Percentiles rank a stretch among this genome's conserved stretches.
Conservation (phyloP, 2,888 invertebrate genomes). For the Catocala fraxini region DNA sequence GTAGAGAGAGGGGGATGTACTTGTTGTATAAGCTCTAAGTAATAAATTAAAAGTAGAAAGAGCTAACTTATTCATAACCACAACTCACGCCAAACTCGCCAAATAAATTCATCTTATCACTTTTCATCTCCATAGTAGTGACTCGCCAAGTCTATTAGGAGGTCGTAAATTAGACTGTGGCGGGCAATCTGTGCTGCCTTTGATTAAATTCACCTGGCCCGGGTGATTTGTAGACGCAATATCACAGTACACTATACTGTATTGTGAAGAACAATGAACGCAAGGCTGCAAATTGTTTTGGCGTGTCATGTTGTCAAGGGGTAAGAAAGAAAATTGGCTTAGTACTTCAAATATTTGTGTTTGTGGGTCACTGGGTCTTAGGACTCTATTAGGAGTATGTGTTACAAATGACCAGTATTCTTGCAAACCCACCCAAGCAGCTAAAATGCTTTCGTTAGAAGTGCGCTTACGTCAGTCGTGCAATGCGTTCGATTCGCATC, state of each 20-base stretch:
- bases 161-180: constrained; percentile 62
- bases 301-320: not conserved
- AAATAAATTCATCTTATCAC: not conserved
- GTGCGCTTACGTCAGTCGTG: no score
- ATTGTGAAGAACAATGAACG: constrained; percentile 14
- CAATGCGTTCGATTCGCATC: no score
- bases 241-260: constrained; percentile 28
- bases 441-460: no score
- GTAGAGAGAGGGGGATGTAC: no score
- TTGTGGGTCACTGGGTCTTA: no score
- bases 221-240: constrained; percentile 63
- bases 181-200: constrained; percentile 61
- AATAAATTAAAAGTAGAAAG: no score
- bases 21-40: no score
- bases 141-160: constrained; percentile 57
- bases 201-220: constrained; percentile 68
- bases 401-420: no score
- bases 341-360: no score
- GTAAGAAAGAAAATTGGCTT: no score
- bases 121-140: constrained; percentile 38
- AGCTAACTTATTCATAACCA: not conserved
- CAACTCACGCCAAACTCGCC: not conserved
- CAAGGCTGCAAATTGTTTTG: not conserved
- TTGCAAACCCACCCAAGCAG: no score
- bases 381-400: no score